Evolutionary conservation across 2,797 vertebrate genomes (phyloP).

Genomic region (Cyclopterus lumpus): DNA sequence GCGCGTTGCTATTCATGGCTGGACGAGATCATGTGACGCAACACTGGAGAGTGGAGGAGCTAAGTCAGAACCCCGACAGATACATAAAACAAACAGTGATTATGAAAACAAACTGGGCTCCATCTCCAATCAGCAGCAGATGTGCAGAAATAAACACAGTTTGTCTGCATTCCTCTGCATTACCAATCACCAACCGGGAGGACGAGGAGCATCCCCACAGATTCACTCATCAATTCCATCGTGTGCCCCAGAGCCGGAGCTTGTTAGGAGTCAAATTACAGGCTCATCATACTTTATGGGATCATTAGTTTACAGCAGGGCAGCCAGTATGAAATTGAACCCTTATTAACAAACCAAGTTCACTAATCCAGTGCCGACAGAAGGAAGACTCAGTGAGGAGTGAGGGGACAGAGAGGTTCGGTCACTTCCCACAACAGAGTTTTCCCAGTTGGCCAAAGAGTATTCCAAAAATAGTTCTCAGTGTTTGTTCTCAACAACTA

Average conservation of each 20-base stretch:
- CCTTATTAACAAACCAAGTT: constrained; percentile 33
- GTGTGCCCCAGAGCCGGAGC: constrained; percentile 42
- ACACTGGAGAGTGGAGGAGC: constrained; percentile 13
- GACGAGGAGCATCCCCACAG: constrained; percentile 54
- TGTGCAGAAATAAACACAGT: constrained; percentile 61
- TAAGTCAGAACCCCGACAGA: constrained; percentile 38
- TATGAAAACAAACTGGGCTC: constrained; percentile 65
- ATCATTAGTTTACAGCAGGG: constrained; percentile 66
- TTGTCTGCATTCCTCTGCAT: constrained; percentile 58
- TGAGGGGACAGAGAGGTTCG: constrained; percentile 19
- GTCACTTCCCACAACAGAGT: constrained; percentile 54
- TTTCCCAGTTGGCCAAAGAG: constrained; percentile 61
- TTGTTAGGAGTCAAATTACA: constrained; percentile 59
- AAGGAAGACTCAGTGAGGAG: constrained; percentile 7
- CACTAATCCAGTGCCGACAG: constrained; percentile 17
- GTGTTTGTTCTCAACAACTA: constrained; percentile 42
- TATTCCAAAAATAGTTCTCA: constrained; percentile 51
- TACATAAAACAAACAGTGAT: constrained; percentile 62
- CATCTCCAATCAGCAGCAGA: constrained; percentile 68
- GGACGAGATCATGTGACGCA: constrained; percentile 10
- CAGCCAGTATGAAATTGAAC: constrained; percentile 29
- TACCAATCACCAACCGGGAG: constrained; percentile 38
- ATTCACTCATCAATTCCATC: constrained; percentile 50
- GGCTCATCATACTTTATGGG: constrained; percentile 62
- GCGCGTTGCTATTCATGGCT: not conserved